Conservation (phyloP, 2,113 vertebrate genomes). For the Benitochromis conjunctus region DNA sequence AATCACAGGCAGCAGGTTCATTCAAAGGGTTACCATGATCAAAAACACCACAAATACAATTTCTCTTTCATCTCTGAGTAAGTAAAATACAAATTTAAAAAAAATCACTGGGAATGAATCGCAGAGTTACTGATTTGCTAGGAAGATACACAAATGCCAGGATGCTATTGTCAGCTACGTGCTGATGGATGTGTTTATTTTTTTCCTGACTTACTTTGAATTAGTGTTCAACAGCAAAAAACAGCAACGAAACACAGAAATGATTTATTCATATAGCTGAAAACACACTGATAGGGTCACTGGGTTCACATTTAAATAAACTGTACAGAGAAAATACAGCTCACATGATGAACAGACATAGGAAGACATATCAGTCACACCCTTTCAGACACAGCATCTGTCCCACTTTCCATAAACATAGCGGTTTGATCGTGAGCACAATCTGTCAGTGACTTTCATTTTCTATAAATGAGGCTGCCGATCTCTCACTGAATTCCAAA, state of each 20-base stretch:
- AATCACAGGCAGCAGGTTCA: background rate
- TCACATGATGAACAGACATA: background rate
- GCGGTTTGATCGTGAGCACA: background rate
- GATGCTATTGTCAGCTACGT: background rate
- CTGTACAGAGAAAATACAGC: background rate
- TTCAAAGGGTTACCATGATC: background rate
- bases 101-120: slow-evolving; percentile 14
- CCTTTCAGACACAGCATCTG: background rate
- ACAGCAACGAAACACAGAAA: background rate
- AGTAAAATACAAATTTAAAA: slow-evolving; percentile 25
- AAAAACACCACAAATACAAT: background rate
- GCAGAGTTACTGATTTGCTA: slow-evolving; percentile 37
- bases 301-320: background rate
- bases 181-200: slow-evolving; percentile 21
- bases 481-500: slow-evolving; percentile 1
- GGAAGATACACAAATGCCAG: slow-evolving; percentile 4
- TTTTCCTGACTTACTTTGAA: slow-evolving; percentile 13
- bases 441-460: background rate
- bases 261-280: background rate
- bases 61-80: background rate
- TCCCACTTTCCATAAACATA: background rate
- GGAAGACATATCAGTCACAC: background rate
- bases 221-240: background rate
- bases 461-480: background rate
- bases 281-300: background rate